phyloP scores from a whole-genome alignment of 2,113 vertebrate species.

The Tachycineta bicolor region DNA sequence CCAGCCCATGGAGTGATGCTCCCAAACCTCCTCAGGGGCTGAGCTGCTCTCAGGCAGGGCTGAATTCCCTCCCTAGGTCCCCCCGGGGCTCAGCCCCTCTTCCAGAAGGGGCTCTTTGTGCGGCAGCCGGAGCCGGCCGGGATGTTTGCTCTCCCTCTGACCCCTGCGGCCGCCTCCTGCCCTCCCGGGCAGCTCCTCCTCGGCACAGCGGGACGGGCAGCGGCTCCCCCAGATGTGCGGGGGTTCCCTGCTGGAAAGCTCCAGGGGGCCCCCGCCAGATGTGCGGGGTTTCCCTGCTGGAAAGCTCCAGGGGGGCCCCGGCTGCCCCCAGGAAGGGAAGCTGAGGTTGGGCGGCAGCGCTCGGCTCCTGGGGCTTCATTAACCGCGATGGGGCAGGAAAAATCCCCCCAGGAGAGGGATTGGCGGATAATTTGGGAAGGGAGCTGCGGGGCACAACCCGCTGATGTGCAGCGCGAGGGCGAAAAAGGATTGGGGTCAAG shows the following conservation, averaged over 20 bases:
- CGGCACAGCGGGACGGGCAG: background rate
- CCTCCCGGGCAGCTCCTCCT: background rate
- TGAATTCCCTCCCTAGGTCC: background rate
- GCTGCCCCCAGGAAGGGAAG: background rate
- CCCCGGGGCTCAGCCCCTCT: background rate
- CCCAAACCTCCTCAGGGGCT: background rate
- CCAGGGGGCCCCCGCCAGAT: background rate
- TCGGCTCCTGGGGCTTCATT: accelerated
- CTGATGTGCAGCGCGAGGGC: accelerated
- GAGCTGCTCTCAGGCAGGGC: background rate
- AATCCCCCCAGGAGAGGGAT: background rate
- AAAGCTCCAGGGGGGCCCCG: background rate
- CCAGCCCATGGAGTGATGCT: background rate
- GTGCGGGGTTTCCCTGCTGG: background rate
- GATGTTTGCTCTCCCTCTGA: background rate
- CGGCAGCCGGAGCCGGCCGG: background rate
- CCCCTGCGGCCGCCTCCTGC: background rate
- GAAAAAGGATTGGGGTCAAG: accelerated
- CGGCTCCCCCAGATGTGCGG: background rate
- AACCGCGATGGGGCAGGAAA: background rate
- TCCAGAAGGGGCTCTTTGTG: background rate
- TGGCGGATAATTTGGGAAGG: background rate
- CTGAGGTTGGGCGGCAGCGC: background rate
- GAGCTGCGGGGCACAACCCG: background rate
- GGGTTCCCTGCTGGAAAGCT: background rate